Base-by-base conservation (phyloP, 2,113 vertebrate species). In the Xenus cinereus region DNA sequence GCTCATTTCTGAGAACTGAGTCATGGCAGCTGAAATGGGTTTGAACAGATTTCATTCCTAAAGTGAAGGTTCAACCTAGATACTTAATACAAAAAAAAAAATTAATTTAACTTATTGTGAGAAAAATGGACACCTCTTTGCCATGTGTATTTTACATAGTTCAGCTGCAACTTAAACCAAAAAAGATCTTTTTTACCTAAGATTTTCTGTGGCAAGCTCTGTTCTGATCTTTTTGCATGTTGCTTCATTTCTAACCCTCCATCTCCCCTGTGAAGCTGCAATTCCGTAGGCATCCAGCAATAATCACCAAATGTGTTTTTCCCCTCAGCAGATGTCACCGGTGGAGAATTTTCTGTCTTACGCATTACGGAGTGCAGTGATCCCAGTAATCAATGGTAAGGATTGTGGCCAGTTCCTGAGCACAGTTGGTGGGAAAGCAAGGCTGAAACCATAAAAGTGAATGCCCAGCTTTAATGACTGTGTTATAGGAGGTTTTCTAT, bases 351-450 rank as follows among this genome's bases (percentile, higher is more conserved):
- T 98, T 74, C 64, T 98, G 35, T 97, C 96, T 27, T 91, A 93
- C 1, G 77, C 97, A 60, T 96, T 98, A 41, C 94, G 51, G 81
- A 98, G 89, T 43, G 93, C 87, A 64, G 90, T 97, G 74, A 95
- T 98, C 46, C 97, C 97, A 4, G 85, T 94, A 92, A 96, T 95
- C 90, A 97, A 81, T 13, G 95, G 96, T 98, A 97, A 97, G 96
- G 37, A 57, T 16, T 56, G 57, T 60, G 17, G 53, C 54, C 35
- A 33, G 14, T 50, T 83, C 33, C 32, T 59, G 56, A 57, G 33
- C 22, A n/a, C 30, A 56, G 27, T 0, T 68, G 53, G 30, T 85
- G 71, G 19, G n/a, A 90, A 89, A 75, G 37, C 46, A 84, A 82
- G 66, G 41, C 43, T 84, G 62, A 79, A 87, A 75, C 33, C 21